phyloP scores from a whole-genome alignment of 1,140 invertebrate species.

The Mya arenaria region DNA sequence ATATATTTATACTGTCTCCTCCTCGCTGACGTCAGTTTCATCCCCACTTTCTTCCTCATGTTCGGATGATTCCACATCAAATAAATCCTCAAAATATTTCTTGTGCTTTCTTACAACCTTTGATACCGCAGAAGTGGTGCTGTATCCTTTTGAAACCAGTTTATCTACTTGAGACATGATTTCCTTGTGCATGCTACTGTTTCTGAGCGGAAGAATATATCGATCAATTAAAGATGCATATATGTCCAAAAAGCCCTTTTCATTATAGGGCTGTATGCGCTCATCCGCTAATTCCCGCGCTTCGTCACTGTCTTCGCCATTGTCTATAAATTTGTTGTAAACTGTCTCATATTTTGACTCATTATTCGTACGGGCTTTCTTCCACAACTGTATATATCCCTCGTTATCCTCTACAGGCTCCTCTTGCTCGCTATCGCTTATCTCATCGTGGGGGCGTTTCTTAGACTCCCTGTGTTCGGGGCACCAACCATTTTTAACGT shows the following conservation, averaged over 20 bases:
- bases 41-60: slow-evolving; percentile 14
- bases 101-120: not conserved
- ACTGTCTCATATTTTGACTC: not conserved
- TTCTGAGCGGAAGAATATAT: too few species aligned
- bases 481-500: not conserved
- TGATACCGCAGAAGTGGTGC: not conserved
- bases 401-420: slow-evolving; percentile 18
- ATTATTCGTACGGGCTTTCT: not conserved
- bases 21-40: not conserved
- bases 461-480: slow-evolving; percentile 3
- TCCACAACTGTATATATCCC: not conserved
- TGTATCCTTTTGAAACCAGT: not conserved
- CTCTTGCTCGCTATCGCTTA: not conserved
- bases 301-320: slow-evolving; percentile 10
- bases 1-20: slow-evolving; percentile 9
- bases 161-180: not conserved
- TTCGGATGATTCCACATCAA: slow-evolving; percentile 12
- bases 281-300: not conserved
- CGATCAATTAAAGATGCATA: not conserved
- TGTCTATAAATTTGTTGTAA: slow-evolving; percentile 11
- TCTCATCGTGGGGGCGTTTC: slow-evolving; percentile 1
- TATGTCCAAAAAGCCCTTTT: not conserved
- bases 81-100: slow-evolving; percentile 9
- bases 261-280: not conserved
- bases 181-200: not conserved